phyloP scores from a whole-genome alignment of 1,140 invertebrate genomes.

The Eufriesea mexicana region DNA sequence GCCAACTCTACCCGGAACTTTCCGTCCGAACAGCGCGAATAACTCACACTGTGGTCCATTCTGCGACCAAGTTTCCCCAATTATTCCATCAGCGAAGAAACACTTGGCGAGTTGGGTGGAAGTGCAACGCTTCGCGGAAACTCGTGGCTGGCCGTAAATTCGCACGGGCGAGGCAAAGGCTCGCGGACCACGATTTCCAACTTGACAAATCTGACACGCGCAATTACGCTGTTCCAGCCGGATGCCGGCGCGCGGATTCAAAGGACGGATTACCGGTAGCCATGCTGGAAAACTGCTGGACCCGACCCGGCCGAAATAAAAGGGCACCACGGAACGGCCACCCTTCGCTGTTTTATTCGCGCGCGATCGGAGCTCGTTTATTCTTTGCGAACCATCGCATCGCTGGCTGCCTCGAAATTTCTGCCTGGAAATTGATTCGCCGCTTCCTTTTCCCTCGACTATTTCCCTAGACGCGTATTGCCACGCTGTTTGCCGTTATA shows the following conservation, averaged over 20 bases:
- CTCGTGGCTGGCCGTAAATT: constrained; percentile 1
- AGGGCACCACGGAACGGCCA: neutral
- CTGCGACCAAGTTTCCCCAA: constrained; percentile 10
- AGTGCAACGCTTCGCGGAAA: neutral
- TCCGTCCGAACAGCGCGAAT: neutral
- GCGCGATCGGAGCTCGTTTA: constrained; percentile 7
- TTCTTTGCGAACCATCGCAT: neutral
- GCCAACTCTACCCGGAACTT: neutral
- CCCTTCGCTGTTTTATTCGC: constrained; percentile 1
- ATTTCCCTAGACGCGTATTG: neutral
- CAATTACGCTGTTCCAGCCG: constrained; percentile 16
- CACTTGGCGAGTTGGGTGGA: neutral
- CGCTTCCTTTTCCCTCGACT: neutral
- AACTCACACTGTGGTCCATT: neutral
- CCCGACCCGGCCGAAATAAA: constrained; percentile 13
- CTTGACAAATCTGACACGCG: constrained; percentile 31
- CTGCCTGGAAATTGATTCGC: neutral
- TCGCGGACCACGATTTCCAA: constrained; percentile 12
- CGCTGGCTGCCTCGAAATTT: neutral
- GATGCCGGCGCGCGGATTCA: constrained; percentile 7
- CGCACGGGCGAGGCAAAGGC: neutral
- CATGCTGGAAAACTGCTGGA: neutral
- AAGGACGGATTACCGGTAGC: constrained; percentile 14
- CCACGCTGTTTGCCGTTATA: neutral
- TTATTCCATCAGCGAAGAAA: constrained; percentile 15